Base-by-base conservation (phyloP, 2,113 vertebrate genomes). In the Sander vitreus region DNA sequence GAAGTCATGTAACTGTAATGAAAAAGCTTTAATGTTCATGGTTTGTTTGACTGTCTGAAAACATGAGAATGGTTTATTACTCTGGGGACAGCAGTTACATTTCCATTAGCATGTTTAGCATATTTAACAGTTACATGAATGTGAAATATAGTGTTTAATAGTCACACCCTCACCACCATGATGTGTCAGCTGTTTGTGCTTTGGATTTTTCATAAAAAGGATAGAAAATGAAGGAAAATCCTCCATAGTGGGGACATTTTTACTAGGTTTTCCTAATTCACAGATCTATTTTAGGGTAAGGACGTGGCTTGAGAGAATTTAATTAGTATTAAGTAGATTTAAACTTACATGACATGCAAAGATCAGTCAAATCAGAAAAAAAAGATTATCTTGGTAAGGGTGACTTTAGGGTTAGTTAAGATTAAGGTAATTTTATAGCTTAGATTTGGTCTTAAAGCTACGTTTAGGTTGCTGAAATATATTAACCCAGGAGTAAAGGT, bases 201-300 rank as follows among this genome's bases (percentile, higher is more conserved):
- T 51, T 16, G 14, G 18, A 15, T 45, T 79, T 36, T 59, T 51
- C 43, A 39, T 68, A 68, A 74, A 69, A 63, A 39, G 76, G 53
- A 74, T 18, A 4, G 4, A 65, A 43, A 63, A 30, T 12, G n/a
- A 4, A 75, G 67, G 25, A 60, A 72, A 51, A 15, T 27, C 16
- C 8, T 0, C 16, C 54, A 47, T 16, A 63, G 27, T 0, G 0
- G 60, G 4, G n/a, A 21, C 47, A 53, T 64, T 36, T 33, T 69
- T 8, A 48, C 14, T 6, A 54, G 45, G 1, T 48, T 14, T 13
- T 0, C 15, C 36, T 45, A 19, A 57, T 30, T 58, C 36, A 3
- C 0, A 0, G 30, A 7, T 47, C 45, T 74, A 68, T 30, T 50
- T 68, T 25, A 30, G 43, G 45, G 16, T 19, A 14, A 51, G 23